Base-by-base conservation (phyloP, 2,888 invertebrate genomes). In the Campopleginae sp. region DNA sequence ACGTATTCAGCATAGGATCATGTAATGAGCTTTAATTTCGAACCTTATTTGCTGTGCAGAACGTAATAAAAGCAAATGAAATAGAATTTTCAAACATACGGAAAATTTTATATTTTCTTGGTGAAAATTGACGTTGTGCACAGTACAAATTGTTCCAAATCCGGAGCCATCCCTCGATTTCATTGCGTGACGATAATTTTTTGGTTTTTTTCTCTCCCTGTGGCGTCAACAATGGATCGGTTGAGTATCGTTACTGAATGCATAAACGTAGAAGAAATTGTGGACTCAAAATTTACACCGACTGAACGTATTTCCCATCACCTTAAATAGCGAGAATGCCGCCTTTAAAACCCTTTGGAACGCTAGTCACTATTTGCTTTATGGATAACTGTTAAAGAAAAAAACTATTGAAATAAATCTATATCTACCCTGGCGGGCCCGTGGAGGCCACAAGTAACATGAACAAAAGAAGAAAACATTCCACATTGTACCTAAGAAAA, bases 311-410 rank as follows among this genome's bases (percentile, higher is more conserved):
- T 27, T 58, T 4, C 58, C 12, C 27, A 27, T 27, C 27, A 14
- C 14, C 14, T 58, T 14, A 58, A 58, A 27, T 66, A 63, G 65
- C 65, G 66, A 54, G 66, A n/a, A 71, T 61, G 65, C 42, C 63
- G 48, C 51, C 63, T 27, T 19, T 83, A 66, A 54, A 65, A 71
- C 77, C 42, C 72, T 77, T 75, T 33, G 61, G 71, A 76, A 84
- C 70, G 78, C 87, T 83, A 86, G 85, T 87, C 86, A 84, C 74
- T 77, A 78, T 80, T 77, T 74, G 81, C 80, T 78, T 79, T 74
- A 85, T 80, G 80, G 85, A 82, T 72, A 54, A 82, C 27, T 58
- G 23, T 48, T 63, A 44, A 84, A 72, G 51, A 77, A 76, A 77
- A 71, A 76, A 81, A 85, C 27, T 54, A 68, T 76, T 48, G 71